Evolutionary conservation across 2,888 invertebrate genomes (phyloP).

Genomic region (Scelioninae gen. 1): DNA sequence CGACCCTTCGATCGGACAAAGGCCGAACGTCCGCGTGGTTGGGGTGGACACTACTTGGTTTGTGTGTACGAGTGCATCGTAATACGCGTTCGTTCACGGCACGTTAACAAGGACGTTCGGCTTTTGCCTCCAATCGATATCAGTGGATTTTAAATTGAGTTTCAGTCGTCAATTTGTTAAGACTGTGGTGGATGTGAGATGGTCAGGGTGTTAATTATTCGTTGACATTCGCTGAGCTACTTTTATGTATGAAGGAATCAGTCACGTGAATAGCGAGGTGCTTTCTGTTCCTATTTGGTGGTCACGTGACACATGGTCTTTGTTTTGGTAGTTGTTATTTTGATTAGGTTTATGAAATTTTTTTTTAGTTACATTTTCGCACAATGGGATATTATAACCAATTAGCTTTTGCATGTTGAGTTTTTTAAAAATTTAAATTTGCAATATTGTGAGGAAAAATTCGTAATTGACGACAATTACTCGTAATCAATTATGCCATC

Average conservation of each 20-base stretch:
- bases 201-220: neutral
- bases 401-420: too few species aligned
- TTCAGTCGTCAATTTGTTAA: constrained; percentile 15
- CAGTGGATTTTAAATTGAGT: constrained; percentile 26
- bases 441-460: too few species aligned
- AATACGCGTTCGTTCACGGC: constrained; percentile 55
- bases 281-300: too few species aligned
- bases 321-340: too few species aligned
- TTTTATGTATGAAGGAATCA: too few species aligned
- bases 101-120: constrained; percentile 26
- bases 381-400: too few species aligned
- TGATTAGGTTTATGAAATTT: too few species aligned
- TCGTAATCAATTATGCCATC: constrained; percentile 22
- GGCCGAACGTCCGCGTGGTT: constrained; percentile 29
- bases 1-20: constrained; percentile 58
- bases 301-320: too few species aligned
- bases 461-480: neutral
- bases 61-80: constrained; percentile 34
- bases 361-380: too few species aligned
- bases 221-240: neutral
- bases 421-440: too few species aligned
- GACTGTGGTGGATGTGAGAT: neutral
- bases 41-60: neutral
- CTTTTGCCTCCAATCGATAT: constrained; percentile 45
- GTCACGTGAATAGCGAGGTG: too few species aligned